Evolutionary conservation across 2,113 vertebrate genomes (phyloP).

Genomic region (Podocnemis expansa): DNA sequence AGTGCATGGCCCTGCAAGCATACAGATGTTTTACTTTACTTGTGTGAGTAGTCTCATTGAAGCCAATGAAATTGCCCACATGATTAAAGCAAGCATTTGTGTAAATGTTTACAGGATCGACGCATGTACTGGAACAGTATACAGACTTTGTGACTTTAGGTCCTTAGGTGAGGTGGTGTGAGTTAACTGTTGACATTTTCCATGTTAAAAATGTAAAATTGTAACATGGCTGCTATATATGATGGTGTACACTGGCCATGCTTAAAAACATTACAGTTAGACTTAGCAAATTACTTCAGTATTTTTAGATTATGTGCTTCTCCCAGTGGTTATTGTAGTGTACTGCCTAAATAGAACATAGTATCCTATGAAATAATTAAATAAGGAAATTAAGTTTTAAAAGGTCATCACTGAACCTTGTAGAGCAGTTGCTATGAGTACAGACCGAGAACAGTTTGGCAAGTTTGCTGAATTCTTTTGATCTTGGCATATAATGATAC

Average conservation of each 20-base stretch:
- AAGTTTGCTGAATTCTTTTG: slow-evolving; percentile 60
- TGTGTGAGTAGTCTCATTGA: not conserved
- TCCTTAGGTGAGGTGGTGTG: not conserved
- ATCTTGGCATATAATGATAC: slow-evolving; percentile 64
- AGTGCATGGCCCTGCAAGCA: not conserved
- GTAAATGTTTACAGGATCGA: not conserved
- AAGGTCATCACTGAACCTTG: not conserved
- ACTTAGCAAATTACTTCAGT: not conserved
- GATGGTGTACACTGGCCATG: not conserved
- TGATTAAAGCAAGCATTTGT: not conserved
- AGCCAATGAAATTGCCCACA: not conserved
- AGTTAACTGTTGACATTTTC: not conserved
- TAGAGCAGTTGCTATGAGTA: not conserved
- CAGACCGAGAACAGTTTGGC: slow-evolving; percentile 52
- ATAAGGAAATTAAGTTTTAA: not conserved
- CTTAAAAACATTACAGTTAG: not conserved
- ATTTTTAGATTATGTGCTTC: not conserved
- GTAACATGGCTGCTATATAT: not conserved
- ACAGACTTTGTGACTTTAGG: not conserved
- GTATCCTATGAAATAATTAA: not conserved
- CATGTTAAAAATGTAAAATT: not conserved
- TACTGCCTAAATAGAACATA: not conserved
- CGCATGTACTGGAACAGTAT: not conserved
- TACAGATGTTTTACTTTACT: not conserved
- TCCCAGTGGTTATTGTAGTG: not conserved